Evolutionary conservation across 2,797 vertebrate genomes (phyloP), one percentile per base, ranked within the genome.

Genomic region (Falco rusticolus): DNA sequence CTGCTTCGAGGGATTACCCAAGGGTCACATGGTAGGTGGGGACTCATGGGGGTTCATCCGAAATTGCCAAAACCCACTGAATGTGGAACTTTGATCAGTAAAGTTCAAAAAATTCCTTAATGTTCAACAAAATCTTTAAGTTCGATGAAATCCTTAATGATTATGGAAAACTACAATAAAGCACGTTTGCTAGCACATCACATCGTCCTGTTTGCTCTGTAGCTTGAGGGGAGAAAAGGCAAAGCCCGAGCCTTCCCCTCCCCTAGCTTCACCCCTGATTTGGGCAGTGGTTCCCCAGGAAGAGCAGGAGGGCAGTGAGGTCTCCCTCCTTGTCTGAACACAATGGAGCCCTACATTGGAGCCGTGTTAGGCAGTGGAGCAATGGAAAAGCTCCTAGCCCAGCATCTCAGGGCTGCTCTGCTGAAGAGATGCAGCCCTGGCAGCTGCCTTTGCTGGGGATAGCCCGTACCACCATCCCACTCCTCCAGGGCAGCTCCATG

Each of bases 151-250:
- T 60, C 64, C 80, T 80, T 65, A 61, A 77, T 87, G 94, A 98
- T 93, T 92, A 76, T 97, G 95, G 84, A 91, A 81, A 92, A 43
- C 20, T 91, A 87, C 89, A 98, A 98, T 98, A 98, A 98, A 98
- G 90, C 89, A 75, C 57, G 3, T 90, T 93, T 84, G 95, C 97
- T 95, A 93, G 90, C 81, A 71, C 0, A 1, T 68, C 47, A 13
- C 48, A 54, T 76, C 3, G 85, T 93, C 87, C 77, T 88, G 82
- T 93, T 97, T 96, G 84, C 90, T 95, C 78, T 96, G 80, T 93
- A 84, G 76, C 7, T 8, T 22, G 59, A 75, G 39, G 39, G 63
- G 48, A 85, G 48, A 71, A 54, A 64, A 61, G 69, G 31, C 59
- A 81, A 53, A 75, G 29, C 21, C 48, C 0, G 1, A 66, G 37